Conservation (phyloP, 2,797 vertebrate genomes). For the Pangasius macronema region DNA sequence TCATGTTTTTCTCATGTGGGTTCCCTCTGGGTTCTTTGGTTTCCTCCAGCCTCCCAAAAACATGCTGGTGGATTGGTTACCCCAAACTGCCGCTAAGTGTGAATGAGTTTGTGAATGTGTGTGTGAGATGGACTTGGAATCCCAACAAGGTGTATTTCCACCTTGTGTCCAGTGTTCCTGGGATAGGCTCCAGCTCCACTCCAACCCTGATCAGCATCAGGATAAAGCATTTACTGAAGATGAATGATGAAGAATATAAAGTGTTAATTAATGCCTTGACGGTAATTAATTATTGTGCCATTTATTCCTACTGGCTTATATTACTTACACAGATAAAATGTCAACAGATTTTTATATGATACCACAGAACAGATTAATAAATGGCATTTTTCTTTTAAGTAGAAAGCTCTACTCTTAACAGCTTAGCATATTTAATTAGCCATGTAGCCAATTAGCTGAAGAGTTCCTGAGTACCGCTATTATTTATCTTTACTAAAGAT, state of each 20-base stretch:
- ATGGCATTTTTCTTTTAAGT: not conserved
- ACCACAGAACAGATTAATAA: slow-evolving; percentile 28
- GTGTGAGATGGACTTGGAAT: not conserved
- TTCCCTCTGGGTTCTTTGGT: not conserved
- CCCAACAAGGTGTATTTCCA: not conserved
- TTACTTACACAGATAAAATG: slow-evolving; percentile 33
- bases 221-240: not conserved
- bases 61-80: not conserved
- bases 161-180: not conserved
- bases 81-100: not conserved
- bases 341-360: slow-evolving; percentile 11
- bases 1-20: not conserved
- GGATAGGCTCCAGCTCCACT: not conserved
- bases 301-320: not conserved
- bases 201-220: not conserved
- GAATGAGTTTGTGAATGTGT: not conserved
- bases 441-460: slow-evolving; percentile 37
- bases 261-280: not conserved
- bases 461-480: not conserved
- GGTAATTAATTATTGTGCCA: slow-evolving; percentile 8
- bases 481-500: slow-evolving; percentile 8
- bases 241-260: not conserved
- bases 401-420: slow-evolving; percentile 7
- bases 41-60: not conserved
- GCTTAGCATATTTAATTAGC: slow-evolving; percentile 59